phyloP scores from a whole-genome alignment of 2,113 vertebrate species.

The Cettia cetti region DNA sequence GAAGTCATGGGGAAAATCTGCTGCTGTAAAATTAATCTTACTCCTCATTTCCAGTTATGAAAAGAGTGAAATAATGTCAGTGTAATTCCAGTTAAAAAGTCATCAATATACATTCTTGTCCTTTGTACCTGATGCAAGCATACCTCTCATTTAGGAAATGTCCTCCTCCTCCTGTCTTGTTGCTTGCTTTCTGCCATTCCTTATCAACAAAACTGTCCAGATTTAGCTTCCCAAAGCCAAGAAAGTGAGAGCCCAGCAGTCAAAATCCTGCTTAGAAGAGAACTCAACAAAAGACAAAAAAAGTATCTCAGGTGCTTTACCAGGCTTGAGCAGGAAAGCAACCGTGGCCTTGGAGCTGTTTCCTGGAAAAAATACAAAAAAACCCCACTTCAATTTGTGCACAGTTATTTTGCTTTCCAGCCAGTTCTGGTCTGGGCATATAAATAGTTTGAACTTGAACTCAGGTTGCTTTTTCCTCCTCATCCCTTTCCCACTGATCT shows the following conservation, averaged over 20 bases:
- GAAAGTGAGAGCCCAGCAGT: neutral
- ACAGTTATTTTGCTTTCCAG: accelerated
- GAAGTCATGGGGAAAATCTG: conserved; percentile 43
- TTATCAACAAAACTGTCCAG: neutral
- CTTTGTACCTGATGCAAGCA: neutral
- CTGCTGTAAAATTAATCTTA: conserved; percentile 44
- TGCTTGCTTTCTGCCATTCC: neutral
- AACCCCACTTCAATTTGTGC: neutral
- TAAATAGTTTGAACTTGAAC: accelerated
- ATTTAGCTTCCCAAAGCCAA: neutral
- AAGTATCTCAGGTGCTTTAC: neutral
- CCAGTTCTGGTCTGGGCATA: neutral
- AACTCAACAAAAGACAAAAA: neutral
- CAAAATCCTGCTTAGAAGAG: neutral
- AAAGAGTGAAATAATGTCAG: neutral
- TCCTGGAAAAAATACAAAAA: neutral
- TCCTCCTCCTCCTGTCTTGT: neutral
- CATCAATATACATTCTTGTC: neutral
- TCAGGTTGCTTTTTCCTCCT: neutral
- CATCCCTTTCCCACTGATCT: neutral
- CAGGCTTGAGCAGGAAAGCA: neutral
- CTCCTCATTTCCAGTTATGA: conserved; percentile 8
- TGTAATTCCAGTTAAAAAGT: neutral
- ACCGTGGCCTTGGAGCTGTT: neutral
- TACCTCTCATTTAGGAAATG: neutral